Base-by-base conservation (phyloP, 1,140 invertebrate species). In the Rhagoletis pomonella region DNA sequence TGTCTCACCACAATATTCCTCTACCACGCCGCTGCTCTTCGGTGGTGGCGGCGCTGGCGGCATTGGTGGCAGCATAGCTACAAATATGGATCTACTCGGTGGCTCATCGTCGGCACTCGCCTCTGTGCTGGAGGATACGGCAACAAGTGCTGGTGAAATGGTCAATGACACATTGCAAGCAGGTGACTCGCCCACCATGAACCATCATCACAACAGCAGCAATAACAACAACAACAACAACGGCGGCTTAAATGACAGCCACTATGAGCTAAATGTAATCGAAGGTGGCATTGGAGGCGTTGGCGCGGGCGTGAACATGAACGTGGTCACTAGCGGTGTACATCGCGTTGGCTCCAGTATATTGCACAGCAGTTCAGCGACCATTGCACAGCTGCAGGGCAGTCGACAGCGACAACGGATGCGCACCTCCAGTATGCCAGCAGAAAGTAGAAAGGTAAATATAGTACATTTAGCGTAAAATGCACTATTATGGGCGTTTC, bases 371-470 rank as follows among this genome's bases (percentile, higher is more conserved):
- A 90, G 89, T 65, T 88, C 88, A n/a, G 87, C 88, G 10, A 90
- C 85, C 42, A 90, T 90, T 73, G 87, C 89, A 59, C 89, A 89
- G 12, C 65, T 89, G 59, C 73, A 81, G 73, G 88, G 88, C 65
- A 87, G 62, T 67, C 88, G 88, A 19, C 86, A 90, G 87, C 64
- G 90, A 14, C 92, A 93, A 87, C 91, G 92, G 9, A 88, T 92
- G n/a, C 85, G 92, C 17, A 93, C 92, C 58, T 93, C 92, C 5
- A 93, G 92, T 86, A 93, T 93, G 92, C 92, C 92, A 2, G 92
- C 91, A 3, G 92, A 93, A 86, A 91, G 90, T 86, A 89, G 92
- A 60, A 92, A 92, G 90, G 92, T 93, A 87, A 87, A 67, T 86
- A 47, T 67, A 81, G 19, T 29, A 55, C 17, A 29, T 14, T 73